Evolutionary conservation across 2,113 vertebrate genomes (phyloP).

Genomic region (Tragelaphus strepsiceros): DNA sequence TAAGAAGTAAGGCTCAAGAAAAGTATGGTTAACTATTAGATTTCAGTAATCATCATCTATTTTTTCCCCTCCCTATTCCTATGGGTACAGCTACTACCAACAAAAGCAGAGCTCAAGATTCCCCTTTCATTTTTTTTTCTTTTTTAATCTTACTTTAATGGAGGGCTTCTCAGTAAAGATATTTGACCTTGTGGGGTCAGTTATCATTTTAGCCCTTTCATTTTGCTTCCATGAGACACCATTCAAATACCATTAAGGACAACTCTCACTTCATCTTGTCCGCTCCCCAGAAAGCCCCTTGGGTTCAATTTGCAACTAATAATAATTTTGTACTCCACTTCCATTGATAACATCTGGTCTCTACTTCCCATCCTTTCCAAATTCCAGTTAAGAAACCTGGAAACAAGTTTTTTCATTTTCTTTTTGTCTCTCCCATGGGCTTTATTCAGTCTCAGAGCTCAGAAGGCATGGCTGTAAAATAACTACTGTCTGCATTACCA

Average conservation of each 20-base stretch:
- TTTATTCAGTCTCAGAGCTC: constrained; percentile 10
- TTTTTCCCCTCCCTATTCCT: not conserved
- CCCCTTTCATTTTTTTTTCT: not conserved
- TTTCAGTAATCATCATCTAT: not conserved
- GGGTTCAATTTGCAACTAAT: not conserved
- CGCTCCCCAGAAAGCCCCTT: not conserved
- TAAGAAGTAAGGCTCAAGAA: not conserved
- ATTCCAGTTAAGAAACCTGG: not conserved
- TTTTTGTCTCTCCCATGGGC: not conserved
- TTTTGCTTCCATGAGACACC: not conserved
- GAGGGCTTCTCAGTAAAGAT: not conserved
- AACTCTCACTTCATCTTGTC: not conserved
- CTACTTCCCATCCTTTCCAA: not conserved
- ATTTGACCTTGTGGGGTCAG: not conserved
- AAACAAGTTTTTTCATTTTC: constrained; percentile 1
- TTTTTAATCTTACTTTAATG: not conserved
- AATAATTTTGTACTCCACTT: not conserved
- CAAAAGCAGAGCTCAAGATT: not conserved
- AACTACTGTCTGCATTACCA: not conserved
- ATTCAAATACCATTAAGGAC: not conserved
- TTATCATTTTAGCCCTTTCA: not conserved
- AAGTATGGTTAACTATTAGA: not conserved
- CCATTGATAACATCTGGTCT: not conserved
- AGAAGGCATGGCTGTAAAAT: not conserved
- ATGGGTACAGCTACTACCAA: not conserved